Base-by-base conservation (phyloP, 2,797 vertebrate genomes). In the Monodelphis domestica region DNA sequence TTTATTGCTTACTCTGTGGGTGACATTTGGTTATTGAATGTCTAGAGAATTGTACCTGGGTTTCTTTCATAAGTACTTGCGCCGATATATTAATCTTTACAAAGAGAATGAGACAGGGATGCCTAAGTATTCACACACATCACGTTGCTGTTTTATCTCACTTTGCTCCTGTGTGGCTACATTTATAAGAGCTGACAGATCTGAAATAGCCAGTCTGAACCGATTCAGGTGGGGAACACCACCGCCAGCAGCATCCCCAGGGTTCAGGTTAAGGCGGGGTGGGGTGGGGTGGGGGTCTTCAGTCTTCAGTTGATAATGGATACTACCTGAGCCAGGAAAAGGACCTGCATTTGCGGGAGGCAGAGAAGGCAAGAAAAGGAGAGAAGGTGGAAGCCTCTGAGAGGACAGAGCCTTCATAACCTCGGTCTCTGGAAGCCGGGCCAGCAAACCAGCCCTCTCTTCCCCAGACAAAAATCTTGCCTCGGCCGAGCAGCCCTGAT, bases 111-210 rank as follows among this genome's bases (percentile, higher is more conserved):
- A 30, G 95, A 91, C 97, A 4, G 51, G 93, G 93, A 50, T 95
- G 63, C 29, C 54, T 87, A 30, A 57, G 91, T 94, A 30, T 12
- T 54, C 55, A 0, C 92, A 5, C 45, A 93, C 97, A 96, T 91
- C 97, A 88, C 94, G 91, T 53, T 87, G 96, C 96, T 90, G 95
- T 0, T 97, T 95, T 97, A 91, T 96, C 98, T 95, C 11, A 94
- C 95, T 93, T 90, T 92, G 93, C 45, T 93, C 93, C 93, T 63
- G 91, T 94, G 97, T 21, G 52, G 97, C 95, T 89, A 93, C 97
- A n/a, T 96, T 98, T 95, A 97, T 95, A 95, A 95, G 97, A 98
- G 97, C 98, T 95, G 98, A 94, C 97, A 97, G 98, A 94, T 97
- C 93, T 97, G 97, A 95, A 97, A 97, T 96, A 93, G 97, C 97